A percentile compares a stretch with the other conserved stretches of the same genome.
These are phyloP conservation scores for Chelonus insularis DNA, from an alignment of 1,140 invertebrate species.

Conservation along the genomic window DNA sequence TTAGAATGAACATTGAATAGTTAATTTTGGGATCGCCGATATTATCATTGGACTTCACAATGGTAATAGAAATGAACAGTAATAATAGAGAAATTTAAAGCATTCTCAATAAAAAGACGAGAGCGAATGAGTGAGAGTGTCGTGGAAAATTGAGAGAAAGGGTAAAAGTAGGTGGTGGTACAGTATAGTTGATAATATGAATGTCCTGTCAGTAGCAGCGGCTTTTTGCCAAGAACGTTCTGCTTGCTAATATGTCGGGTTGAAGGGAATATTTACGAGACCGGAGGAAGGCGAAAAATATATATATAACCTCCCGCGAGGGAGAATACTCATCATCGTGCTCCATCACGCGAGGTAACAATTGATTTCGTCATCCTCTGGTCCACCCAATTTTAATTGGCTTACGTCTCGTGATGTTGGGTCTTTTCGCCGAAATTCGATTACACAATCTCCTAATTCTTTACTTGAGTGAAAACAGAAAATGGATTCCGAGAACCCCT, in stretches of 20 bases:
- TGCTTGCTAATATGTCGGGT: constrained; percentile 48
- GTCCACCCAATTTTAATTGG: constrained; percentile 28
- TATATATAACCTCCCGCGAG: constrained; percentile 30
- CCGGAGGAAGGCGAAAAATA: constrained; percentile 38
- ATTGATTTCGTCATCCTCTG: constrained; percentile 29
- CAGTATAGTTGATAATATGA: constrained; percentile 49
- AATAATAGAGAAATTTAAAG: too few species aligned
- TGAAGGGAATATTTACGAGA: constrained; percentile 54
- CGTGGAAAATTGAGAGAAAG: constrained; percentile 14
- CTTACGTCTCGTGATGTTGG: constrained; percentile 19
- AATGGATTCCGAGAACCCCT: background rate
- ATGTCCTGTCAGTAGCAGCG: constrained; percentile 56
- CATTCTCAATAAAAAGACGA: too few species aligned
- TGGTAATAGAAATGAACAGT: too few species aligned
- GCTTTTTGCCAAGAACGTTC: constrained; percentile 54
- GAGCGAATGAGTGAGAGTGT: constrained; percentile 14
- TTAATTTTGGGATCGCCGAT: too few species aligned
- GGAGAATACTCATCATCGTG: background rate
- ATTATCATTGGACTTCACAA: too few species aligned
- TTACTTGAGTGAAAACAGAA: constrained; percentile 1
- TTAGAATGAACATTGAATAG: too few species aligned
- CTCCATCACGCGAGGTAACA: constrained; percentile 22
- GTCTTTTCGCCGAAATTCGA: background rate
- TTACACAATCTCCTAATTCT: constrained; percentile 10
- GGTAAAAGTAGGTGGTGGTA: constrained; percentile 5